Evolutionary conservation across 2,797 vertebrate species (phyloP).

Genomic region (Caiman crocodilus): DNA sequence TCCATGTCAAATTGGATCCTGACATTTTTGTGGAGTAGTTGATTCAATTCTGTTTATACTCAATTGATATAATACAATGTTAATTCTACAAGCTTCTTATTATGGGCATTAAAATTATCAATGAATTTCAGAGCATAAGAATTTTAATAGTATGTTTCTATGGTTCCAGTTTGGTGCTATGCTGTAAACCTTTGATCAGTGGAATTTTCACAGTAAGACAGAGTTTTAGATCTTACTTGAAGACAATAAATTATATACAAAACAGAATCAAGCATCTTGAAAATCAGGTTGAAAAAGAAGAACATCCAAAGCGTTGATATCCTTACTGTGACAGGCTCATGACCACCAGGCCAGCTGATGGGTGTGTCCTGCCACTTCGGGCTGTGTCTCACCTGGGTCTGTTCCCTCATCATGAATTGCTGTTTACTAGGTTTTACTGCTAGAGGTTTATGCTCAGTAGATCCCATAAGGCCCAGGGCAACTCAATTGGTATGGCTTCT

Average conservation of each 20-base stretch:
- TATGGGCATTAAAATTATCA: background rate
- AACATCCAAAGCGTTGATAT: background rate
- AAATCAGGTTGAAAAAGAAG: background rate
- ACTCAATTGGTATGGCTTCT: too few species aligned
- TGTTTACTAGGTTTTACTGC: too few species aligned
- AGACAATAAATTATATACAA: background rate
- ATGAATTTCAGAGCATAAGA: rapidly evolving
- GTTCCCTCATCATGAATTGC: too few species aligned
- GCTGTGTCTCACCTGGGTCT: too few species aligned
- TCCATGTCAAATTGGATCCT: background rate
- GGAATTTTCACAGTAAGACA: background rate
- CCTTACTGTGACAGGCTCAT: background rate
- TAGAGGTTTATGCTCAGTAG: too few species aligned
- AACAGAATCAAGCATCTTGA: background rate
- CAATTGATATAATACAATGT: background rate
- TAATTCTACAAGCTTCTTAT: background rate
- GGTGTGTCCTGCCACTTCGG: too few species aligned
- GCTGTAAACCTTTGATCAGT: background rate
- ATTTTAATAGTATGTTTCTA: background rate
- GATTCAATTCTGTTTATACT: background rate
- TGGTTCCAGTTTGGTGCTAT: background rate
- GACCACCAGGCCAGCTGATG: too few species aligned
- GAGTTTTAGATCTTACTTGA: background rate
- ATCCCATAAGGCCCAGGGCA: too few species aligned
- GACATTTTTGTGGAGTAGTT: rapidly evolving